These are phyloP conservation scores for Digitonthophagus gazella DNA, from an alignment of 2,888 invertebrate genomes.

Conservation along the genomic window DNA sequence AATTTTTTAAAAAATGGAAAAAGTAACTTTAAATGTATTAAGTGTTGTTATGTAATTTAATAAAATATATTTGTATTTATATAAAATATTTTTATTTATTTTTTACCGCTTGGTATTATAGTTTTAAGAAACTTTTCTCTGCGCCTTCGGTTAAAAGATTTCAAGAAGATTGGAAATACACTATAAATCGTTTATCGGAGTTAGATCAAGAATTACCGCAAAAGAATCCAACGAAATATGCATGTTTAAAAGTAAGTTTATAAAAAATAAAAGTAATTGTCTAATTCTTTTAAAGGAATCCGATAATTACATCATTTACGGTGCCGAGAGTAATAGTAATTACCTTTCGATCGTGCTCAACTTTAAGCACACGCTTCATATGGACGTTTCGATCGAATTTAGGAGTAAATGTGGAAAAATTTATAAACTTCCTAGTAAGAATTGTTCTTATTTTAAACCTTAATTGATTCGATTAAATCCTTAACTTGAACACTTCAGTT, in stretches of 20 bases:
- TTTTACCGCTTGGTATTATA: slow-evolving; percentile 43
- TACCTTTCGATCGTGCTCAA: slow-evolving; percentile 17
- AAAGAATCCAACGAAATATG: slow-evolving; percentile 42
- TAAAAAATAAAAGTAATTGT: too few relatives aligned
- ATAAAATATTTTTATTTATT: slow-evolving; percentile 19
- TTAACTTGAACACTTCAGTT: too few relatives aligned
- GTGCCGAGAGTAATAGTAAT: slow-evolving; percentile 19
- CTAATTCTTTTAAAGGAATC: slow-evolving; percentile 23
- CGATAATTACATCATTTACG: slow-evolving; percentile 23
- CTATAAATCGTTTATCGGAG: slow-evolving; percentile 27
- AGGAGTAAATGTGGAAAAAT: slow-evolving; percentile 18
- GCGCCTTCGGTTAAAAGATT: slow-evolving; percentile 37
- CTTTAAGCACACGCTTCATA: slow-evolving; percentile 19
- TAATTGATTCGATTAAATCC: too few relatives aligned
- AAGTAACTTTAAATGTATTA: neutral
- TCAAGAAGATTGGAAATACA: slow-evolving; percentile 34
- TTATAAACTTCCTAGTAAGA: slow-evolving; percentile 24
- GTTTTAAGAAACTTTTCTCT: slow-evolving; percentile 40
- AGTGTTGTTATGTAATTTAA: slow-evolving; percentile 14
- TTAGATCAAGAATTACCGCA: slow-evolving; percentile 35
- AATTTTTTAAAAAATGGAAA: too few relatives aligned
- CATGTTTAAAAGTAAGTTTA: too few relatives aligned
- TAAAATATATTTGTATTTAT: neutral
- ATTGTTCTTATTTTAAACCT: too few relatives aligned
- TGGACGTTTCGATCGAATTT: slow-evolving; percentile 20